Conservation (phyloP, 2,888 invertebrate species). For the Tachina lurida region DNA sequence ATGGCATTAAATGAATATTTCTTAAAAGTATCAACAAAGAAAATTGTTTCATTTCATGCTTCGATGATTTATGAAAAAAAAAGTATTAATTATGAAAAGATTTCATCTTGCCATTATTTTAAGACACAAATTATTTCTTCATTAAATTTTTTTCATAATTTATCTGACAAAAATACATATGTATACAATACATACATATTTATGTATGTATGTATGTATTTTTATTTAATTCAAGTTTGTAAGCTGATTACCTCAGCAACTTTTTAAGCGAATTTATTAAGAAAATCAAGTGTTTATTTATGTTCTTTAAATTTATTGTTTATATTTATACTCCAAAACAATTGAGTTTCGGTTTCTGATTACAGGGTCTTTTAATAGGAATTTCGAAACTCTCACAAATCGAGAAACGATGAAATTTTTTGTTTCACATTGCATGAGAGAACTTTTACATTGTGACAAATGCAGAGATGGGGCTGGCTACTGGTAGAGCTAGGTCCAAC, state of each 20-base stretch:
- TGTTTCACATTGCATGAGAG: too few relatives aligned
- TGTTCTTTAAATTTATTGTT: constrained; percentile 24
- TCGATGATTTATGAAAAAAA: constrained; percentile 39
- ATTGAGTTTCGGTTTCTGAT: constrained; percentile 11
- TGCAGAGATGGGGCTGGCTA: too few relatives aligned
- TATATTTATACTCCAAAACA: constrained; percentile 21
- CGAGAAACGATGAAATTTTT: too few relatives aligned
- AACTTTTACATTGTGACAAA: too few relatives aligned
- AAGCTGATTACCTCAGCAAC: constrained; percentile 53
- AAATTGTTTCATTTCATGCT: constrained; percentile 47
- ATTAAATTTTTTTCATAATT: background rate
- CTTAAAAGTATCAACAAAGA: constrained; percentile 6
- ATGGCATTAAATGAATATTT: constrained; percentile 38
- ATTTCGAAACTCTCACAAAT: too few relatives aligned
- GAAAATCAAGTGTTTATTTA: constrained; percentile 58
- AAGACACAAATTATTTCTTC: constrained; percentile 5
- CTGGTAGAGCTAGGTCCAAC: too few relatives aligned
- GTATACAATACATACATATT: too few relatives aligned
- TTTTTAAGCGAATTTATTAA: constrained; percentile 14
- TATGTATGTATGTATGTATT: too few relatives aligned
- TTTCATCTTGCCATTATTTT: constrained; percentile 4
- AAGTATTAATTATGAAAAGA: constrained; percentile 43
- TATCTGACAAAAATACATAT: background rate
- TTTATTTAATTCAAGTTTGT: background rate
- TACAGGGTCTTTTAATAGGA: too few relatives aligned